Conservation (phyloP, 2,888 invertebrate species). For the Antheraea yamamai region DNA sequence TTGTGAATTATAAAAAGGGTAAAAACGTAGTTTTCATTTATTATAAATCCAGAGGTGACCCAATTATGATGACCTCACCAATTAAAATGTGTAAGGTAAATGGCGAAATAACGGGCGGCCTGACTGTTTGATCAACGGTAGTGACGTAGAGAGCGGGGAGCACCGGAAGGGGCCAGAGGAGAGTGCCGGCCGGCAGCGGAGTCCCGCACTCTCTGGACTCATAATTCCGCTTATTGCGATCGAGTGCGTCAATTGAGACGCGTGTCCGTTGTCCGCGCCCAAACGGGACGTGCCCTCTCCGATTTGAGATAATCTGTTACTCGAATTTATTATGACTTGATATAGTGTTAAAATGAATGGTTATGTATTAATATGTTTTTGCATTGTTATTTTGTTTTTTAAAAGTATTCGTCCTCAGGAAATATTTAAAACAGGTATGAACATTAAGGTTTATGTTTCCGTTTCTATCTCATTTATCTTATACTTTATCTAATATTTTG, state of each 20-base stretch:
- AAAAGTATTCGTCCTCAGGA: constrained; percentile 52
- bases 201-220: constrained; percentile 63
- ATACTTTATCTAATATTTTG: neutral
- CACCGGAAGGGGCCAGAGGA: constrained; percentile 68
- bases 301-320: constrained; percentile 53
- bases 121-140: constrained; percentile 38
- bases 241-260: constrained; percentile 74
- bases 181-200: constrained; percentile 61
- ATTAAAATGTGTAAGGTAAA: constrained; percentile 80
- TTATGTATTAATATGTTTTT: constrained; percentile 34
- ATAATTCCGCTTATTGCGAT: constrained; percentile 67
- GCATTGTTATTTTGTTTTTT: constrained; percentile 46
- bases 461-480: neutral
- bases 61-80: constrained; percentile 79
- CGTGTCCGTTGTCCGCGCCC: constrained; percentile 72
- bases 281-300: constrained; percentile 59
- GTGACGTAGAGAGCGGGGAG: constrained; percentile 60
- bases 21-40: constrained; percentile 39
- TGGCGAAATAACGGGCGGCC: constrained; percentile 47
- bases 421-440: constrained; percentile 58
- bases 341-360: constrained; percentile 50
- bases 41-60: constrained; percentile 70
- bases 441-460: neutral
- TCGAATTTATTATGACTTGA: constrained; percentile 45
- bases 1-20: neutral